These are phyloP conservation scores for Myotis lucifugus DNA, from an alignment of 2,113 vertebrate genomes.

Conservation along the genomic window DNA sequence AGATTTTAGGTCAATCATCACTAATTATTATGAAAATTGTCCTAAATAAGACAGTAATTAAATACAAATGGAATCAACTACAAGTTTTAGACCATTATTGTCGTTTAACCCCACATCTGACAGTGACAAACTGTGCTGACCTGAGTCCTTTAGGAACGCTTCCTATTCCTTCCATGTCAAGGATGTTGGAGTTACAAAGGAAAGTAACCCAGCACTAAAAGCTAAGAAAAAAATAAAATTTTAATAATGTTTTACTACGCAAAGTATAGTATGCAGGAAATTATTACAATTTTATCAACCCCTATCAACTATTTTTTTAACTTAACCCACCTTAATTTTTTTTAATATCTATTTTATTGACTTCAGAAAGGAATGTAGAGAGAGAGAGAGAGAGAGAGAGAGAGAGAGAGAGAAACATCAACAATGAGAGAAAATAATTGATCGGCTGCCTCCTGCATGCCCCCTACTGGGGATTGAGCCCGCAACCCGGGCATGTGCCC, in stretches of 20 bases:
- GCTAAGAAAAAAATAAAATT: constrained; percentile 3
- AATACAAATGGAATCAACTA: background rate
- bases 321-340: background rate
- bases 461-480: too few species aligned
- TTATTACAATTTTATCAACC: background rate
- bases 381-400: too few species aligned
- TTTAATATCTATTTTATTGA: too few species aligned
- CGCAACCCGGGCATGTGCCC: too few species aligned
- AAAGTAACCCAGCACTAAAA: background rate
- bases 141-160: background rate
- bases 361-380: too few species aligned
- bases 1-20: too few species aligned
- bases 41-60: background rate
- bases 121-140: background rate
- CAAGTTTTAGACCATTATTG: background rate
- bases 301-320: background rate
- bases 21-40: too few species aligned
- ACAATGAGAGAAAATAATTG: too few species aligned
- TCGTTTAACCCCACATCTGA: background rate
- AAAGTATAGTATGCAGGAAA: background rate
- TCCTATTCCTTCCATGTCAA: background rate
- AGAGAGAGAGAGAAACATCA: too few species aligned
- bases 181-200: background rate
- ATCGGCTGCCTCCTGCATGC: too few species aligned
- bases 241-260: background rate